These are phyloP conservation scores for Drosophila tripunctata DNA, from an alignment of 2,888 invertebrate species.

Conservation along the genomic window DNA sequence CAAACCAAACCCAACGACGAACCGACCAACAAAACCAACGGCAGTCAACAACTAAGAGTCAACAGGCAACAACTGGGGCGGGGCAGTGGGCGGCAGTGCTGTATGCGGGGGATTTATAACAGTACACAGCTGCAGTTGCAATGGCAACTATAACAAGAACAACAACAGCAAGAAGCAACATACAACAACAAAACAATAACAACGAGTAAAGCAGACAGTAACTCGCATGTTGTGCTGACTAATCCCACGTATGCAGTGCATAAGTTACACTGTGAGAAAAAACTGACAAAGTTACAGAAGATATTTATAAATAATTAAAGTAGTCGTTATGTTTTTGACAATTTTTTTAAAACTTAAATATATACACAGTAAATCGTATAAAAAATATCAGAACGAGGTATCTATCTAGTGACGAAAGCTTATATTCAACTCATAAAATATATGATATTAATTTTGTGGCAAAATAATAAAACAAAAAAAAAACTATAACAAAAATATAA, in stretches of 20 bases:
- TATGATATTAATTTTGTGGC: no score
- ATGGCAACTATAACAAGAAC: slow-evolving; percentile 24
- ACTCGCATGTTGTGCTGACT: slow-evolving; percentile 65
- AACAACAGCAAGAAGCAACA: slow-evolving; percentile 23
- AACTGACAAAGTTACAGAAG: not conserved
- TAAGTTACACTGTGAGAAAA: slow-evolving; percentile 32
- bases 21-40: slow-evolving; percentile 60
- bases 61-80: slow-evolving; percentile 36
- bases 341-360: no score
- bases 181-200: no score
- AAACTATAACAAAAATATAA: no score
- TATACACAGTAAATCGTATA: no score
- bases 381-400: no score
- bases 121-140: slow-evolving; percentile 65
- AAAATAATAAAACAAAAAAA: no score
- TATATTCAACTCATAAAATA: no score
- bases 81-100: not conserved
- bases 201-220: slow-evolving; percentile 35
- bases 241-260: slow-evolving; percentile 64
- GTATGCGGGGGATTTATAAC: slow-evolving; percentile 67
- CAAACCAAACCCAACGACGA: slow-evolving; percentile 25
- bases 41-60: slow-evolving; percentile 76
- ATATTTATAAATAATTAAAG: not conserved
- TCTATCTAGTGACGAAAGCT: no score
- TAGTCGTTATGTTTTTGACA: no score